phyloP scores from a whole-genome alignment of 2,888 invertebrate genomes.

The Eulithis prunata region DNA sequence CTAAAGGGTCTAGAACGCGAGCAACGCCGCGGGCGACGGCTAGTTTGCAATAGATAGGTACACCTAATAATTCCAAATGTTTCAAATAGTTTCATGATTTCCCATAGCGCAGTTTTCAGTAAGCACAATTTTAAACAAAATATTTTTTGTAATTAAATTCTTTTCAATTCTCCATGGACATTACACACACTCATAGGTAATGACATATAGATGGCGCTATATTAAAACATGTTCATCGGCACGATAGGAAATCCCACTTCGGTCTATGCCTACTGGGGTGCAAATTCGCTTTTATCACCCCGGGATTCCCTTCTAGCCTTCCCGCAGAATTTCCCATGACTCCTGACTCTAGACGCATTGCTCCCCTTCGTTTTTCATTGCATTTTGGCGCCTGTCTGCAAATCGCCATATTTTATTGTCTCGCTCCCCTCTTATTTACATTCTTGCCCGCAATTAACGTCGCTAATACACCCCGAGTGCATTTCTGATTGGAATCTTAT shows the following conservation, averaged over 20 bases:
- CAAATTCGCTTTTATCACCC: conserved; percentile 55
- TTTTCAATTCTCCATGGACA: conserved; percentile 26
- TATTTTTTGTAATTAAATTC: conserved; percentile 24
- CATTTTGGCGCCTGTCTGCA: conserved; percentile 64
- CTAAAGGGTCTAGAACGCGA: too few species aligned
- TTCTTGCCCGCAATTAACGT: conserved; percentile 44
- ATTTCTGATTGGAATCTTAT: conserved; percentile 41
- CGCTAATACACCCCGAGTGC: conserved; percentile 38
- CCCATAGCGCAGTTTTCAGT: background rate
- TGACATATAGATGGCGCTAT: conserved; percentile 38
- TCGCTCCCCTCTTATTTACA: conserved; percentile 44
- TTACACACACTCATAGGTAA: conserved; percentile 28
- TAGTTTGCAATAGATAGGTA: too few species aligned
- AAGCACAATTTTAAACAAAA: background rate
- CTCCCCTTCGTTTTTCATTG: conserved; percentile 57
- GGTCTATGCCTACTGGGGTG: conserved; percentile 65
- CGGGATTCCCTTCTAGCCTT: conserved; percentile 72
- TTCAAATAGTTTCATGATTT: too few species aligned
- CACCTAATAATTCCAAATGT: too few species aligned
- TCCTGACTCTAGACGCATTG: conserved; percentile 48
- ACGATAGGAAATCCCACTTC: conserved; percentile 66
- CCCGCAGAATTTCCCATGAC: conserved; percentile 76
- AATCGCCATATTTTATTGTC: conserved; percentile 46
- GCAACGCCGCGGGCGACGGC: too few species aligned
- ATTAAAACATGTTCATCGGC: conserved; percentile 38